A percentile compares a stretch with the other conserved stretches of the same genome.
Evolutionary conservation across 2,797 vertebrate genomes (phyloP).

Genomic region (Atherinosoma microstoma): DNA sequence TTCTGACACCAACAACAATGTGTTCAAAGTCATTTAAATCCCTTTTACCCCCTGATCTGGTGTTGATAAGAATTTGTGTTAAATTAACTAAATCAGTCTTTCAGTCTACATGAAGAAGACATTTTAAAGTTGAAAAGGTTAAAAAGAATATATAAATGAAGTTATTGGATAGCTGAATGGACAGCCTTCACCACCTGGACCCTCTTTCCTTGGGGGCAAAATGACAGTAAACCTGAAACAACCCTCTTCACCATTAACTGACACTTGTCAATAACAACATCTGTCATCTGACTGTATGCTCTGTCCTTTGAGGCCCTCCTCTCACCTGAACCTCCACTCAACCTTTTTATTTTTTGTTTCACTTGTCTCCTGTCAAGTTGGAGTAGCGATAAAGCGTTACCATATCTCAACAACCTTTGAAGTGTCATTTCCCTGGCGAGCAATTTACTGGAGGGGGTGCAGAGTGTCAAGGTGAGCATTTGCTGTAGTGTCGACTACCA

Average conservation of each 20-base stretch:
- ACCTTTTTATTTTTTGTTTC: neutral
- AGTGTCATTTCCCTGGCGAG: constrained; percentile 44
- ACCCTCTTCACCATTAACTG: constrained; percentile 1
- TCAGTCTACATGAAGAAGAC: too few species aligned
- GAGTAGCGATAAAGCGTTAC: constrained; percentile 3
- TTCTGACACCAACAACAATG: too few species aligned
- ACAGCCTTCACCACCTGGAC: neutral
- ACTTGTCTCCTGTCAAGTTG: constrained; percentile 25
- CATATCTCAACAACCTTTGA: constrained; percentile 33
- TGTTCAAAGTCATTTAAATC: too few species aligned
- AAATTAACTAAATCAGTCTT: too few species aligned
- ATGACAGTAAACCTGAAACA: constrained; percentile 8
- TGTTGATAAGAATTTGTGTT: too few species aligned
- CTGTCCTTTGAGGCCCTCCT: neutral
- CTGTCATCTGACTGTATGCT: neutral
- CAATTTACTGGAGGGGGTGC: constrained; percentile 49
- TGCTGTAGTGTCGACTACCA: constrained; percentile 20
- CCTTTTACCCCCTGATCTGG: too few species aligned
- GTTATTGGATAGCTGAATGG: too few species aligned
- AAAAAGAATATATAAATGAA: too few species aligned
- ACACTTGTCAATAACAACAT: constrained; percentile 25
- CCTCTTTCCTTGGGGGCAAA: neutral
- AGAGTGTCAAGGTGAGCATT: constrained; percentile 25
- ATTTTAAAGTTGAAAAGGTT: too few species aligned
- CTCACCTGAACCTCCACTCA: neutral